Evolutionary conservation across 2,888 invertebrate species (phyloP).

Genomic region (Altica lythri): DNA sequence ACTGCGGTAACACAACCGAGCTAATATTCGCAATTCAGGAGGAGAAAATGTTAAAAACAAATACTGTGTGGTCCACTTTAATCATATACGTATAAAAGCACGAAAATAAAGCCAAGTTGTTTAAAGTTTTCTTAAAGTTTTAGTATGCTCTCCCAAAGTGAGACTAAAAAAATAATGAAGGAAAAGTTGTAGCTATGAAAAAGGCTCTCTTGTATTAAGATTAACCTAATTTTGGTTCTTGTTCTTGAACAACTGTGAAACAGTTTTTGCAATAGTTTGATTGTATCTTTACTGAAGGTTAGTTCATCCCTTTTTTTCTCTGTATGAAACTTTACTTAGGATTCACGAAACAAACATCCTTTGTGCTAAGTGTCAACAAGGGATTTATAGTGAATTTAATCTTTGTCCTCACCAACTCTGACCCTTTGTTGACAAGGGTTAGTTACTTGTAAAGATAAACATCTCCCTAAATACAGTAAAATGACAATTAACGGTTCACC

Average conservation of each 20-base stretch:
- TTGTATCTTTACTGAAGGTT: too few species aligned
- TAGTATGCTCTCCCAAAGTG: too few species aligned
- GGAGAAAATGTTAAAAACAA: not conserved
- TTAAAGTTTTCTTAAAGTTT: too few species aligned
- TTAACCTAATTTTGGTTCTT: too few species aligned
- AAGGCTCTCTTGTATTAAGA: too few species aligned
- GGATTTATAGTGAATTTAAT: conserved; percentile 21
- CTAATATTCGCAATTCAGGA: not conserved
- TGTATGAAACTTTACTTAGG: conserved; percentile 18
- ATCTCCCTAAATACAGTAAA: conserved; percentile 16
- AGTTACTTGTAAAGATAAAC: conserved; percentile 19
- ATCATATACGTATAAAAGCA: too few species aligned
- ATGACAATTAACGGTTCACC: conserved; percentile 15
- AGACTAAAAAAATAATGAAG: too few species aligned
- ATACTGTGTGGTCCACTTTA: too few species aligned
- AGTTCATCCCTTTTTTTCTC: conserved; percentile 1
- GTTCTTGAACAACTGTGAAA: too few species aligned
- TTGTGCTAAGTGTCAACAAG: conserved; percentile 17
- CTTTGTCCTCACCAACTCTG: conserved; percentile 18
- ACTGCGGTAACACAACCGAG: conserved; percentile 1
- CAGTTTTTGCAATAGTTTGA: too few species aligned
- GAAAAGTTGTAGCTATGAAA: too few species aligned
- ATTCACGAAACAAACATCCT: conserved; percentile 20
- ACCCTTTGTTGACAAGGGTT: conserved; percentile 20
- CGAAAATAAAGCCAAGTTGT: too few species aligned